Evolutionary conservation across 2,888 invertebrate genomes (phyloP).

Genomic region (Petrophora chlorosata): DNA sequence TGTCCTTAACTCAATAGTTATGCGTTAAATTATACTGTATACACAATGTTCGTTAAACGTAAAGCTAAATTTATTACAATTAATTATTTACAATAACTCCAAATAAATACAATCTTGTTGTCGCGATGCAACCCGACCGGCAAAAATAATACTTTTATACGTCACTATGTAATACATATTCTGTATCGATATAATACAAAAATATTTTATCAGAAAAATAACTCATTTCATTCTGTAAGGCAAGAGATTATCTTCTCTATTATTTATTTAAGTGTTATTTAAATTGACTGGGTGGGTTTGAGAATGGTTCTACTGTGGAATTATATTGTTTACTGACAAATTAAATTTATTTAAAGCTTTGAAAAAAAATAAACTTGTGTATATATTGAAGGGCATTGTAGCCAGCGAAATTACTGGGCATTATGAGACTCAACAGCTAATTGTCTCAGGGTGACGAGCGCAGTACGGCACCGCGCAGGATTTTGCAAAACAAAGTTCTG

Average conservation of each 20-base stretch:
- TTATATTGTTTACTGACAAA: too few species aligned
- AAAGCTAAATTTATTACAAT: conserved; percentile 58
- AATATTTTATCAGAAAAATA: conserved; percentile 54
- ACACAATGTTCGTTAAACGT: conserved; percentile 64
- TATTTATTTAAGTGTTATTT: not conserved
- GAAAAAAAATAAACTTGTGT: too few species aligned
- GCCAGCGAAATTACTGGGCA: too few species aligned
- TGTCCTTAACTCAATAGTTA: conserved; percentile 70
- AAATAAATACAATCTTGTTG: conserved; percentile 46
- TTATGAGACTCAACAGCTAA: too few species aligned
- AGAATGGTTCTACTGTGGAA: conserved; percentile 2
- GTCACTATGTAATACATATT: conserved; percentile 28
- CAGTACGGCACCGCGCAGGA: too few species aligned
- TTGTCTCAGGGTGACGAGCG: too few species aligned
- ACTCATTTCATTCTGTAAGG: conserved; percentile 28
- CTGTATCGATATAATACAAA: conserved; percentile 47
- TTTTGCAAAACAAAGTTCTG: too few species aligned
- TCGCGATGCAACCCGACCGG: conserved; percentile 35
- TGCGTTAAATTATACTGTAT: conserved; percentile 69
- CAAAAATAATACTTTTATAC: conserved; percentile 32
- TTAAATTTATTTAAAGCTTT: too few species aligned
- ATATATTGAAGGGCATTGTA: too few species aligned
- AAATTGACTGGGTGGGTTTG: conserved; percentile 15
- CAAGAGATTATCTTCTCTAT: conserved; percentile 10
- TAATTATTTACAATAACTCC: conserved; percentile 69